A percentile compares a stretch with the other conserved stretches of the same genome.
phyloP scores from a whole-genome alignment of 2,888 invertebrate genomes.

The Xestia c-nigrum region DNA sequence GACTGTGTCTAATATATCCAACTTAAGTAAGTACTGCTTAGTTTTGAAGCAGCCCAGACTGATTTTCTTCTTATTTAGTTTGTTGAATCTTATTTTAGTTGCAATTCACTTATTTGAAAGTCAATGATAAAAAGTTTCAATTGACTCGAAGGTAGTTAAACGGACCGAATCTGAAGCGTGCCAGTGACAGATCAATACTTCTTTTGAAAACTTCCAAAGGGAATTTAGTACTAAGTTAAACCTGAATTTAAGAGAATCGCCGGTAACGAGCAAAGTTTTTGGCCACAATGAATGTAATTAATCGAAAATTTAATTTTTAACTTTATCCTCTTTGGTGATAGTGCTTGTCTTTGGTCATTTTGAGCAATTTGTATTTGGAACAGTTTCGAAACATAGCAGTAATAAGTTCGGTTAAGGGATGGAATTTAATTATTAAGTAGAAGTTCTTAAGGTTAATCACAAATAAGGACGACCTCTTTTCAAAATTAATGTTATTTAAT shows the following conservation, averaged over 20 bases:
- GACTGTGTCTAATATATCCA: constrained; percentile 36
- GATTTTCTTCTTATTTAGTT: constrained; percentile 50
- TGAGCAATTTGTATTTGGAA: constrained; percentile 43
- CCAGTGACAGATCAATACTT: constrained; percentile 84
- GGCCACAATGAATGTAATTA: constrained; percentile 88
- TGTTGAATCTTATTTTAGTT: constrained; percentile 47
- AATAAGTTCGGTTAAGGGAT: constrained; percentile 15
- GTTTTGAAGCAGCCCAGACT: constrained; percentile 34
- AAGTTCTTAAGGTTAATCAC: not conserved
- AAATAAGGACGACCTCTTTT: constrained; percentile 14
- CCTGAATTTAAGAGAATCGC: constrained; percentile 84
- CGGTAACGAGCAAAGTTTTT: constrained; percentile 88
- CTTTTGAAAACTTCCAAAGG: constrained; percentile 82
- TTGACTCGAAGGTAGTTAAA: constrained; percentile 48
- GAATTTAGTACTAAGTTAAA: constrained; percentile 87
- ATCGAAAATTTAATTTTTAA: constrained; percentile 82
- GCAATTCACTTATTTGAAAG: constrained; percentile 58
- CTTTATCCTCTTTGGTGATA: constrained; percentile 74
- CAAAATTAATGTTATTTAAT: constrained; percentile 18
- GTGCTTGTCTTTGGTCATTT: constrained; percentile 57
- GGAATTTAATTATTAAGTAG: not conserved
- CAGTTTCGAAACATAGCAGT: constrained; percentile 16
- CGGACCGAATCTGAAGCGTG: constrained; percentile 64
- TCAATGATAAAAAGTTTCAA: constrained; percentile 62
- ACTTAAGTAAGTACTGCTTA: constrained; percentile 30